Conservation (phyloP, 2,797 vertebrate genomes). For the Acestrorhynchus altus region DNA sequence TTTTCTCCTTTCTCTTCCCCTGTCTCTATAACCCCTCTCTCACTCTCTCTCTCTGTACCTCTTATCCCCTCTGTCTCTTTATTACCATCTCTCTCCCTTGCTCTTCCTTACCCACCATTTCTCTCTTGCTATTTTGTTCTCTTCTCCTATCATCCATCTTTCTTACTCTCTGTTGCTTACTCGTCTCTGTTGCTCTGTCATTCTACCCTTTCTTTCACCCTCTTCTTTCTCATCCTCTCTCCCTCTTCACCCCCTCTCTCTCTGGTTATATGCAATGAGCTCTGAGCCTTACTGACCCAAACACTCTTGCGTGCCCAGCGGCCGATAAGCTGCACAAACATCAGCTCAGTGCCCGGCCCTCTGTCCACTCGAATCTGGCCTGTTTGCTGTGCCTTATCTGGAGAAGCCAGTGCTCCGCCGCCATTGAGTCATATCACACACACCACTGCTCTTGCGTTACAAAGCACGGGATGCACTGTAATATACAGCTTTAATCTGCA, state of each 20-base stretch:
- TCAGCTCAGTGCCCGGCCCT: conserved; percentile 23
- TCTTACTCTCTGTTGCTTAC: background rate
- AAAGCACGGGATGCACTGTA: conserved; percentile 7
- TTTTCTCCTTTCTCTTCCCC: too few species aligned
- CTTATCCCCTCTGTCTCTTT: background rate
- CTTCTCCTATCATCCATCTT: background rate
- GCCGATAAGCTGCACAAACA: conserved; percentile 62
- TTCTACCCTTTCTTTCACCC: too few species aligned
- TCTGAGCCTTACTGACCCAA: conserved; percentile 22
- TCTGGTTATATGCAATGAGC: conserved; percentile 29
- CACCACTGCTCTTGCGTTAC: background rate
- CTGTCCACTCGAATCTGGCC: conserved; percentile 42
- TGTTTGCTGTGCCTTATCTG: conserved; percentile 66
- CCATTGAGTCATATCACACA: conserved; percentile 26
- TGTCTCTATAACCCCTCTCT: too few species aligned
- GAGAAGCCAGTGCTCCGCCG: conserved; percentile 44
- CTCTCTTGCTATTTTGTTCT: background rate
- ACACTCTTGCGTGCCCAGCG: conserved; percentile 24
- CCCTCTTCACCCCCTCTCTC: conserved; percentile 25
- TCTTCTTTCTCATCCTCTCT: background rate
- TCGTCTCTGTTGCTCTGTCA: too few species aligned
- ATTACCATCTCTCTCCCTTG: background rate
- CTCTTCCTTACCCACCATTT: background rate
- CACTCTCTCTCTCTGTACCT: too few species aligned
- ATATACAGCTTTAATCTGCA: conserved; percentile 42